Evolutionary conservation across 2,113 vertebrate species (phyloP), one percentile per base, ranked within the genome.

Genomic region (Sisor rabdophorus): DNA sequence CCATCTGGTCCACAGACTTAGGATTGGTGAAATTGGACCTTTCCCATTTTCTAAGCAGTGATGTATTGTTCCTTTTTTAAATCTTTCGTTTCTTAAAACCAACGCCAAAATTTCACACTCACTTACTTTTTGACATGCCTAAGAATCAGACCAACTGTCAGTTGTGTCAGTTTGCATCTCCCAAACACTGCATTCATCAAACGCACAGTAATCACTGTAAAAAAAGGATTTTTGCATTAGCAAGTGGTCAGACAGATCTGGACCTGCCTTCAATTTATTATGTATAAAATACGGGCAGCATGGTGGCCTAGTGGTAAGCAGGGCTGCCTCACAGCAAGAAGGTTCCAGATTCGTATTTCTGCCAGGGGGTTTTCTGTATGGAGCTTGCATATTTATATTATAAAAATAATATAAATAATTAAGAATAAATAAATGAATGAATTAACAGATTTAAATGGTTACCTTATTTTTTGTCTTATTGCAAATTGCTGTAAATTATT

Each of bases 1-100:
- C 63, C 40, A 90, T 88, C 71, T 88, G 88, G 85, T 36, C 65
- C 20, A 84, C 88, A 83, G 82, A 88, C 73, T 80, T 80, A 4
- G 40, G 40, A 44, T 44, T 44, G 30, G 75, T 84, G 76, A 87
- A 81, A 85, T 82, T 63, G 73, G 82, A 84, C 64, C 73, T 76
- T 86, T 80, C 81, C 77, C 83, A 82, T 44, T 24, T 74, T 52
- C 65, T 30, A 48, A 69, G 65, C 67, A 16, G 75, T 55, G 70
- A 77, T 81, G 80, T 81, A 84, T 86, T 40, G 58, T 71, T 81
- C 84, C 55, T 80, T 60, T n/a, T 80, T 76, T 40, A 53, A 58
- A 65, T 54, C 19, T n/a, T 20, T 40, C 32, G 75, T 54, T 60
- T 54, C 40, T 70, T 24, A 52, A 65, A 75, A 69, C 48, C 64